Conservation (phyloP, 2,888 invertebrate species). For the Troilus luridus region DNA sequence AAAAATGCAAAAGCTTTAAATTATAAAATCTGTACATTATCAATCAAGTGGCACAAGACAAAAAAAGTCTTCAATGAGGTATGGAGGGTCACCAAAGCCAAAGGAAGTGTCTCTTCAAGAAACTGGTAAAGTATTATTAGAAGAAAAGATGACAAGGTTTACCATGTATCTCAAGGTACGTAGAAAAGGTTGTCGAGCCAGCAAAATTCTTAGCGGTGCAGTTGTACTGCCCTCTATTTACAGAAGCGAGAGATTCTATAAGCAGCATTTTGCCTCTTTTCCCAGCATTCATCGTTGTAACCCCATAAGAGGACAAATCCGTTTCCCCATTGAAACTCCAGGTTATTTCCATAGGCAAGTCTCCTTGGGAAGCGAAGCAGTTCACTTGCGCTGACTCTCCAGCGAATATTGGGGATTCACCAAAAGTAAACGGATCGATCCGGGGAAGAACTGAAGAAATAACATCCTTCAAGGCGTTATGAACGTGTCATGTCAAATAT, state of each 20-base stretch:
- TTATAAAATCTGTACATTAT: conserved; percentile 20
- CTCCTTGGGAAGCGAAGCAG: conserved; percentile 81
- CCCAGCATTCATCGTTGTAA: conserved; percentile 70
- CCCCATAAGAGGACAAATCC: conserved; percentile 68
- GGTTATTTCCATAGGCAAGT: conserved; percentile 79
- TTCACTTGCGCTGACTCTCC: conserved; percentile 79
- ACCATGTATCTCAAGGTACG: conserved; percentile 75
- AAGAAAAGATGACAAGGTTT: conserved; percentile 74
- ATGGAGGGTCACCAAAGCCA: conserved; percentile 57
- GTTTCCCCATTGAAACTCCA: conserved; percentile 74
- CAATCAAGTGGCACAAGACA: conserved; percentile 60
- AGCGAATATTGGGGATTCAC: conserved; percentile 78
- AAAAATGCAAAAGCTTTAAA: conserved; percentile 21
- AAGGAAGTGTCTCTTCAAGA: conserved; percentile 53
- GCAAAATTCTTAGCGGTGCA: conserved; percentile 75
- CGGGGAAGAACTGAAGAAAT: conserved; percentile 78
- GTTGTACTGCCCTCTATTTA: conserved; percentile 72
- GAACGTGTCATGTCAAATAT: background rate
- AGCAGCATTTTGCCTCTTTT: conserved; percentile 69
- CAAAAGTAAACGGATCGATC: conserved; percentile 80
- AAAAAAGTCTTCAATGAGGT: conserved; percentile 60
- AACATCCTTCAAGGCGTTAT: conserved; percentile 50
- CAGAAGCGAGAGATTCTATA: conserved; percentile 65
- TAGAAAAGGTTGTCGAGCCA: conserved; percentile 72
- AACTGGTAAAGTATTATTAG: conserved; percentile 16